Evolutionary conservation across 2,113 vertebrate species (phyloP), one percentile per base, ranked within the genome.

Genomic region (Oryctolagus cuniculus): DNA sequence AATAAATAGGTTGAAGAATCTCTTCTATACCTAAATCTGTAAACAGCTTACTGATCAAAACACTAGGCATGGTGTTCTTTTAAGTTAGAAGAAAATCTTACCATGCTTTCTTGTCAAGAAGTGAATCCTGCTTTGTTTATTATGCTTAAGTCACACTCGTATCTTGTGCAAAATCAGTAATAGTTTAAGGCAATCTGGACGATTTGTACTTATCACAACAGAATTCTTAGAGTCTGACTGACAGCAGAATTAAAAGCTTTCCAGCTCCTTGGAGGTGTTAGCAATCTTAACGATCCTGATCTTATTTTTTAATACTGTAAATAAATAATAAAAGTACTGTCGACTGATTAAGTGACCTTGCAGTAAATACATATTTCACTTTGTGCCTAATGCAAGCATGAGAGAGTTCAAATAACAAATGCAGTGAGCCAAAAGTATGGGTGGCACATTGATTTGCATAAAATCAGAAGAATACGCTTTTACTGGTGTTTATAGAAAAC

Each of bases 401-500:
- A 44, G 64, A 91, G 82, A 86, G 58, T 92, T 95, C 86, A 91
- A 36, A 78, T 92, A 75, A 83, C 63, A 24, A 75, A 6, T 17
- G 27, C 27, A 89, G 38, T 64, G 49, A 96, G 86, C 70, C 90
- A 83, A 6, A 91, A 80, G 44, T 34, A 77, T 73, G 69, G 74
- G 34, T 38, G 44, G 44, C 73, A 34, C 77, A 44, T 77, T 91
- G 70, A 74, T 90, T 91, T 86, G 51, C 58, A 67, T 92, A 72
- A 72, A 83, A 79, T 86, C 38, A 88, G 90, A 90, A 90, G 78
- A 89, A 91, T 92, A 78, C 58, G 85, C 88, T 94, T 96, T 93
- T 93, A 74, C n/a, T 80, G 34, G 67, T 95, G 87, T 93, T 93
- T 96, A 90, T 90, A 90, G 85, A 64, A 95, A 97, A 97, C 94